phyloP scores from a whole-genome alignment of 2,888 invertebrate genomes.

The Eristalis intricaria region DNA sequence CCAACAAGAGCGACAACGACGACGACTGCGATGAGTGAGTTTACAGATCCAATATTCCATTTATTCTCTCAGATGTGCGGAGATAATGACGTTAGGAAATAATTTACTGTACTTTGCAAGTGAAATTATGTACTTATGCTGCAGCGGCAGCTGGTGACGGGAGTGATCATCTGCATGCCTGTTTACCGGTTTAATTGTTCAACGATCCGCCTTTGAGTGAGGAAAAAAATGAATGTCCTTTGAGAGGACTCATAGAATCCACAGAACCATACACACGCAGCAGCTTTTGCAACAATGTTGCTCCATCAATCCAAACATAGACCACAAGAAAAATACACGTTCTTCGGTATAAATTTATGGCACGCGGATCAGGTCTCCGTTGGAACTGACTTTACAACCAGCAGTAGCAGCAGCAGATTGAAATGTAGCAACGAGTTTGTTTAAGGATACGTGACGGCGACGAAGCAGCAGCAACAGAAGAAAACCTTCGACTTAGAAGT shows the following conservation, averaged over 20 bases:
- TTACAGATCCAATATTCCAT: constrained; percentile 55
- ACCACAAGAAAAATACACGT: not conserved
- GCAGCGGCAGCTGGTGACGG: not conserved
- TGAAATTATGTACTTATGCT: constrained; percentile 59
- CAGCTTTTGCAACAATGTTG: not conserved
- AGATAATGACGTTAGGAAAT: constrained; percentile 67
- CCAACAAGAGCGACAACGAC: not conserved
- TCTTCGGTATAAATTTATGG: constrained; percentile 35
- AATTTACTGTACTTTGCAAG: constrained; percentile 65
- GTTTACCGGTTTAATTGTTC: constrained; percentile 62
- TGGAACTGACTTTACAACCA: not conserved
- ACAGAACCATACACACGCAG: too few species aligned
- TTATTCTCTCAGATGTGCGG: constrained; percentile 52
- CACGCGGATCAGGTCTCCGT: constrained; percentile 10
- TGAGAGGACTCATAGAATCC: too few species aligned
- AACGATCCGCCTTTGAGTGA: constrained; percentile 59
- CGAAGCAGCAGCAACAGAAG: not conserved
- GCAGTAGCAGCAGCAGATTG: too few species aligned
- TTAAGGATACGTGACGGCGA: constrained; percentile 35
- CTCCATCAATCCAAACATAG: not conserved
- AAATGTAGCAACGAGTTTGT: constrained; percentile 14
- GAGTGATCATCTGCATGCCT: constrained; percentile 20
- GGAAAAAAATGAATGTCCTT: constrained; percentile 59
- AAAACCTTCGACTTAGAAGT: constrained; percentile 57
- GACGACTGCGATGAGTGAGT: not conserved